Base-by-base conservation (phyloP, 2,888 invertebrate species). In the Zygaena filipendulae region DNA sequence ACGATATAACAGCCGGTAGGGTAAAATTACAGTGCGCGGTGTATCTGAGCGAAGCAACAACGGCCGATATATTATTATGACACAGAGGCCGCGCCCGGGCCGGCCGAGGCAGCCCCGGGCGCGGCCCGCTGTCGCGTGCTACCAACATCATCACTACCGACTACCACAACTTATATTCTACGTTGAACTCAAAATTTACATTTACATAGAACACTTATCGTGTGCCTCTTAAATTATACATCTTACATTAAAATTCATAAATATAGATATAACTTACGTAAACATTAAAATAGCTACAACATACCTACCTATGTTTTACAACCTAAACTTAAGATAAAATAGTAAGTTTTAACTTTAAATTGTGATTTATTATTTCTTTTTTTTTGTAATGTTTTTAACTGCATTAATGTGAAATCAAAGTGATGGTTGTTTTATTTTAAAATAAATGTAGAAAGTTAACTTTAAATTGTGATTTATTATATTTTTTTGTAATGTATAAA, bases 171-270 rank as follows among this genome's bases (percentile, higher is more conserved):
- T 69, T 71, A 66, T 34, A 26, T 47, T 46, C 56, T 70, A 67
- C n/a, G 49, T 63, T 63, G 57, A 71, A 72, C 68, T 69, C 63
- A 71, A 68, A 61, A 68, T 72, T 54, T 71, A 72, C 70, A 74
- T 63, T 70, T 67, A 67, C 58, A 62, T 59, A 66, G 59, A 71
- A 72, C 70, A 72, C 68, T 59, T 59, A 52, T 52, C 58, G 66
- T 67, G 67, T 66, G 61, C 44, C 60, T 59, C 7, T 63, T 66
- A 42, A 49, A 42, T 43, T 62, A 66, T 56, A 59, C 57, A 72
- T 70, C 70, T 69, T 69, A 52, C 43, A 47, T 49, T 59, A 58
- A 59, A 64, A 55, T 56, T 69, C 62, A 74, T 74, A 74, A 74
- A 75, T 72, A 75, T 74, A 74, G 60, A 72, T 61, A 61, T 67